phyloP scores from a whole-genome alignment of 1,140 invertebrate genomes.

The Subanguina moxae region DNA sequence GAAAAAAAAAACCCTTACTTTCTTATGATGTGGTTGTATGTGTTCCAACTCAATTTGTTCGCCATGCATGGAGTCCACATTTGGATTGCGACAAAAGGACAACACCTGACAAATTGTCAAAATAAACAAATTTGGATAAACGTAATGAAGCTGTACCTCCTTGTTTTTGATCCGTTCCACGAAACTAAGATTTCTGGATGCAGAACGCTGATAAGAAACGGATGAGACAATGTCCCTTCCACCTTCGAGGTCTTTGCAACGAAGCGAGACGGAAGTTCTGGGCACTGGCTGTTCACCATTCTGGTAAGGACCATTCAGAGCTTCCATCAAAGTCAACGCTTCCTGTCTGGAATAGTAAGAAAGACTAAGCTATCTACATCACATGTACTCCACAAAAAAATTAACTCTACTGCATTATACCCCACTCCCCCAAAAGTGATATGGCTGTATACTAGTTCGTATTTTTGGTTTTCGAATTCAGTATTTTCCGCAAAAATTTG shows the following conservation, averaged over 20 bases:
- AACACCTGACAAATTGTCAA: not conserved
- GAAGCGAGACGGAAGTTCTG: not conserved
- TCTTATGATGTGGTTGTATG: not conserved
- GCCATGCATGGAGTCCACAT: not conserved
- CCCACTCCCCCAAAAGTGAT: no score
- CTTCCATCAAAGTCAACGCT: slow-evolving; percentile 90
- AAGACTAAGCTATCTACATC: no score
- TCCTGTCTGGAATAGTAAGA: slow-evolving; percentile 72
- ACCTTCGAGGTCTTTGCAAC: not conserved
- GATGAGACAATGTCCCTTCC: slow-evolving; percentile 7
- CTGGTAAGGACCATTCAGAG: slow-evolving; percentile 81
- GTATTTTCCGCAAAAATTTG: no score
- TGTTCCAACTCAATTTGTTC: slow-evolving; percentile 12
- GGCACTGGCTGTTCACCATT: not conserved
- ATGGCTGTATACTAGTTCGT: no score
- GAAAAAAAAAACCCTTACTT: not conserved
- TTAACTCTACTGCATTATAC: no score
- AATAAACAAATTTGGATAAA: no score
- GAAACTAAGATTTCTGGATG: not conserved
- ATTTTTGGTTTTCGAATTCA: no score
- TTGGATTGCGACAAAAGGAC: not conserved
- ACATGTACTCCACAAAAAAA: no score
- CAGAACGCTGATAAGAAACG: not conserved
- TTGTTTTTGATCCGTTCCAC: slow-evolving; percentile 8
- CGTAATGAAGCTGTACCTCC: not conserved